Percentiles rank a stretch among this genome's conserved stretches.
phyloP scores from a whole-genome alignment of 2,797 vertebrate species.

The Microctenopoma lineatum region DNA sequence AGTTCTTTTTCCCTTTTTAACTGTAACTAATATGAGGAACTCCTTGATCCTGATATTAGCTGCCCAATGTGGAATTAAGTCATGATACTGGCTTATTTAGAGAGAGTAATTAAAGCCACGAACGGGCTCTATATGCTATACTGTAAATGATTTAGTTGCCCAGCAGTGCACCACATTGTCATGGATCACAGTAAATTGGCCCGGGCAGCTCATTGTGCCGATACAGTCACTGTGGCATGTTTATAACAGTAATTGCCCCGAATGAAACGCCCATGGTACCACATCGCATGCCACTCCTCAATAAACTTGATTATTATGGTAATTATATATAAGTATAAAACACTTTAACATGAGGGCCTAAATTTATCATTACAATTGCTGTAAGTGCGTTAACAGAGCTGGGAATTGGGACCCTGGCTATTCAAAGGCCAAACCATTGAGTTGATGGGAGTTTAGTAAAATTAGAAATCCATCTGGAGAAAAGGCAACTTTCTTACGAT shows the following conservation, averaged over 20 bases:
- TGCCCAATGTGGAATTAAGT: constrained; percentile 57
- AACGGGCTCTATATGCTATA: constrained; percentile 54
- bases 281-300: constrained; percentile 71
- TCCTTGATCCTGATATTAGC: constrained; percentile 72
- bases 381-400: constrained; percentile 61
- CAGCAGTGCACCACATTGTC: constrained; percentile 58
- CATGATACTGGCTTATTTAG: constrained; percentile 64
- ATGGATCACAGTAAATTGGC: constrained; percentile 80
- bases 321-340: constrained; percentile 81
- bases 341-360: constrained; percentile 66
- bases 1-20: constrained; percentile 16
- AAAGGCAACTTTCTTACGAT: constrained; percentile 62
- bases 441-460: constrained; percentile 62
- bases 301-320: constrained; percentile 82
- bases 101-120: constrained; percentile 74
- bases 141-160: constrained; percentile 64
- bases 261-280: constrained; percentile 68
- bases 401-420: constrained; percentile 59
- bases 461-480: constrained; percentile 73
- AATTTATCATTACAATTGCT: constrained; percentile 75
- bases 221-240: constrained; percentile 67
- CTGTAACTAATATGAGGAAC: constrained; percentile 19
- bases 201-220: constrained; percentile 73
- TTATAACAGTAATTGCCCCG: constrained; percentile 76
- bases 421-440: constrained; percentile 60